Conservation (phyloP, 2,888 invertebrate genomes). For the Hoplodrina ambigua region DNA sequence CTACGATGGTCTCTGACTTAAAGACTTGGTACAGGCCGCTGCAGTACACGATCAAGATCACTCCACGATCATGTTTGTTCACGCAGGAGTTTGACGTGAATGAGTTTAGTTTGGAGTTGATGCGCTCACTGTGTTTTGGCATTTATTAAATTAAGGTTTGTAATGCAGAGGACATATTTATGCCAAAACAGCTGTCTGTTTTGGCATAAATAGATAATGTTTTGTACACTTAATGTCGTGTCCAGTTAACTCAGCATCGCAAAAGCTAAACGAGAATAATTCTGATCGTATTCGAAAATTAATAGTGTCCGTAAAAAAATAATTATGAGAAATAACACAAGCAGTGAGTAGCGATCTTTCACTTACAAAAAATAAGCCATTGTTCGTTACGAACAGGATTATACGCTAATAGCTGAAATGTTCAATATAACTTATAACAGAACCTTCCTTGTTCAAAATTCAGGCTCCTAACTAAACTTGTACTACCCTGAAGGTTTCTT, state of each 20-base stretch:
- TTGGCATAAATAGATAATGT: not conserved
- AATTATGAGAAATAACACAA: not conserved
- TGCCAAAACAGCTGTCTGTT: too few relatives aligned
- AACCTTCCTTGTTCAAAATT: constrained; percentile 42
- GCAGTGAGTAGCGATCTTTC: not conserved
- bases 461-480: constrained; percentile 24
- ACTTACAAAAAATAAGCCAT: constrained; percentile 23
- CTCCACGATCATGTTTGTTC: constrained; percentile 17
- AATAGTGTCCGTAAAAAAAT: too few relatives aligned
- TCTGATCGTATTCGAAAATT: not conserved
- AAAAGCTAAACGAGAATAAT: not conserved
- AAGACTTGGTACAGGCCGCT: constrained; percentile 5
- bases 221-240: not conserved
- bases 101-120: constrained; percentile 15
- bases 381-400: constrained; percentile 45
- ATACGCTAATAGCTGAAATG: constrained; percentile 50
- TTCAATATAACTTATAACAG: constrained; percentile 59
- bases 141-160: not conserved
- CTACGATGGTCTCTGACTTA: not conserved
- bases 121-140: not conserved
- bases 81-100: constrained; percentile 24
- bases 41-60: constrained; percentile 27
- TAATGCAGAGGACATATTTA: too few relatives aligned
- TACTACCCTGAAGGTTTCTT: constrained; percentile 26
- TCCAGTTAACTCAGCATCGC: not conserved